Evolutionary conservation across 2,797 vertebrate genomes (phyloP).

Genomic region (Darevskia nairensis): DNA sequence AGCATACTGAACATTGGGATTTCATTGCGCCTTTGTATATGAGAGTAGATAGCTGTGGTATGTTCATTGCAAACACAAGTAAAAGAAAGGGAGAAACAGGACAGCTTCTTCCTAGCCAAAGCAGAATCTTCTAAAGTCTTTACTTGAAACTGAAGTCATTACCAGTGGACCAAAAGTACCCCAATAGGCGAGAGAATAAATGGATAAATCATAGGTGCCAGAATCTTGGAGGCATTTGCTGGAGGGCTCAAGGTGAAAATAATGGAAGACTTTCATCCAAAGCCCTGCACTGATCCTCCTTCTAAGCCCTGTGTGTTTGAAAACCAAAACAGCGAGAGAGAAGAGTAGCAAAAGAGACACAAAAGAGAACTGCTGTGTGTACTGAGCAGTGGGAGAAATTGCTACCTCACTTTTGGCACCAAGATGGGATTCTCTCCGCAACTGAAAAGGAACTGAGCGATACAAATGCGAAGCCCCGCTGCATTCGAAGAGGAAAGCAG

Average conservation of each 20-base stretch:
- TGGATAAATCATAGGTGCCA: slow-evolving; percentile 28
- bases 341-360: slow-evolving; percentile 67
- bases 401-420: slow-evolving; percentile 65
- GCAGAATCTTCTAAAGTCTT: not conserved
- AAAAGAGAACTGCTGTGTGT: slow-evolving; percentile 60
- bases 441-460: slow-evolving; percentile 55
- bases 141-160: not conserved
- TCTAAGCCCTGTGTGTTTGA: slow-evolving; percentile 53
- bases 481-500: slow-evolving; percentile 37
- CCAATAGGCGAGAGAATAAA: slow-evolving; percentile 25
- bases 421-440: slow-evolving; percentile 63
- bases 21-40: not conserved
- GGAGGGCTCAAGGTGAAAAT: slow-evolving; percentile 60
- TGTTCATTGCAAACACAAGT: not conserved
- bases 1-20: not conserved
- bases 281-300: slow-evolving; percentile 59
- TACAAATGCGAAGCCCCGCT: slow-evolving; percentile 50
- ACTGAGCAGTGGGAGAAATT: slow-evolving; percentile 62
- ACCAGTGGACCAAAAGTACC: not conserved
- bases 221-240: slow-evolving; percentile 52
- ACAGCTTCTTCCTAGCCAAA: not conserved
- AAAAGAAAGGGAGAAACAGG: not conserved
- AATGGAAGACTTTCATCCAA: slow-evolving; percentile 60
- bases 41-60: not conserved
- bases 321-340: slow-evolving; percentile 43